Conservation (phyloP, 2,113 vertebrate genomes). For the Puntigrus tetrazona region DNA sequence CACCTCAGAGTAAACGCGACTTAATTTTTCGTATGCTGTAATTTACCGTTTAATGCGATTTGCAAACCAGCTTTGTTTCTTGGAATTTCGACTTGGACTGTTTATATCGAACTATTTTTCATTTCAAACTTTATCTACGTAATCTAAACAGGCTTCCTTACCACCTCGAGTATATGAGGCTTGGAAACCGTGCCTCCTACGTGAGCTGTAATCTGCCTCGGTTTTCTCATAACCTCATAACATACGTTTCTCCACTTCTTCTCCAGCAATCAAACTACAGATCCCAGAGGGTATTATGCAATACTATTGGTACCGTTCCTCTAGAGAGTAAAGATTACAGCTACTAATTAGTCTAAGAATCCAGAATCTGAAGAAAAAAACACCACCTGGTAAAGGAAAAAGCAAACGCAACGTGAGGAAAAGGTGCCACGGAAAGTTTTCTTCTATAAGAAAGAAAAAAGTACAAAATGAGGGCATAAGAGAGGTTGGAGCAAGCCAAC, state of each 20-base stretch:
- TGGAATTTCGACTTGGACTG: not conserved
- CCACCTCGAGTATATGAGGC: not conserved
- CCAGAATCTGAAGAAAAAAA: not conserved
- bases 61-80: not conserved
- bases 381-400: not conserved
- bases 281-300: not conserved
- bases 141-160: not conserved
- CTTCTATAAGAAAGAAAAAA: not conserved
- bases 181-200: not conserved
- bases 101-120: not conserved
- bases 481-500: not conserved
- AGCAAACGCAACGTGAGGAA: not conserved
- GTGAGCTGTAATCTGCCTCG: not conserved
- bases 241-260: not conserved
- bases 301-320: not conserved
- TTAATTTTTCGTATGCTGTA: not conserved
- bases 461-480: slow-evolving; percentile 2
- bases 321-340: slow-evolving; percentile 26
- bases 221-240: slow-evolving; percentile 17
- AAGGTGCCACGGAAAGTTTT: not conserved
- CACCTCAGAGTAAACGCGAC: not conserved
- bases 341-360: slow-evolving; percentile 7
- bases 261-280: not conserved
- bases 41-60: not conserved
- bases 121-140: not conserved